Evolutionary conservation across 1,140 invertebrate species (phyloP).

Genomic region (Drosophila kohkoa): DNA sequence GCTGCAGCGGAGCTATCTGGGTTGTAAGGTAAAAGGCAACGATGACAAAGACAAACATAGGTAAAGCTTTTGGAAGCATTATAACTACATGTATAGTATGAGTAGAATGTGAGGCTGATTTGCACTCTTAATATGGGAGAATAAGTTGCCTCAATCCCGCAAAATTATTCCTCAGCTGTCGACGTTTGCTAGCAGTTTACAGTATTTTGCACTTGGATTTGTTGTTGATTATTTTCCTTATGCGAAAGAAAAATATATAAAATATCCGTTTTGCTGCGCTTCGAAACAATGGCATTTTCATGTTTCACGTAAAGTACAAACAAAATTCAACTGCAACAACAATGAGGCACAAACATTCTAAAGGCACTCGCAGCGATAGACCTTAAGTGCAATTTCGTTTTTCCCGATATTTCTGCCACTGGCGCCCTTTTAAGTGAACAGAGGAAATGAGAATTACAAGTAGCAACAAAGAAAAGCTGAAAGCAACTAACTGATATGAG

Average conservation of each 20-base stretch:
- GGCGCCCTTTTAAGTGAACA: slow-evolving; percentile 68
- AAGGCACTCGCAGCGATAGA: slow-evolving; percentile 59
- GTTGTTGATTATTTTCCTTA: slow-evolving; percentile 27
- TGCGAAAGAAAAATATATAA: slow-evolving; percentile 64
- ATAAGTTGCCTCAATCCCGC: slow-evolving; percentile 9
- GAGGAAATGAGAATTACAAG: slow-evolving; percentile 27
- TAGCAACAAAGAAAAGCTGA: slow-evolving; percentile 42
- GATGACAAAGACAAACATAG: slow-evolving; percentile 50
- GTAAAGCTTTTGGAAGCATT: slow-evolving; percentile 28
- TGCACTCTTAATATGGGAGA: slow-evolving; percentile 55
- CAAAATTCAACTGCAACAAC: slow-evolving; percentile 10
- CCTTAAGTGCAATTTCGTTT: slow-evolving; percentile 77
- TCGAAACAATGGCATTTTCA: slow-evolving; percentile 80
- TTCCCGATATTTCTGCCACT: slow-evolving; percentile 66
- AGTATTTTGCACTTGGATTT: slow-evolving; percentile 75
- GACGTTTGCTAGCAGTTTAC: slow-evolving; percentile 41
- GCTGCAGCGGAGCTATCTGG: slow-evolving; percentile 37
- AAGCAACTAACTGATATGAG: slow-evolving; percentile 26
- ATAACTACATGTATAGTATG: too few species aligned
- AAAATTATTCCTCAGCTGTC: neutral
- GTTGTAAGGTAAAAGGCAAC: slow-evolving; percentile 6
- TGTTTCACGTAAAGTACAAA: slow-evolving; percentile 65
- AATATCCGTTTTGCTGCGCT: slow-evolving; percentile 74
- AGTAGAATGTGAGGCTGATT: slow-evolving; percentile 63
- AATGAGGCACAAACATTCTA: neutral